Evolutionary conservation across 2,797 vertebrate species (phyloP), one percentile per base, ranked within the genome.

Genomic region (Perodicticus potto): DNA sequence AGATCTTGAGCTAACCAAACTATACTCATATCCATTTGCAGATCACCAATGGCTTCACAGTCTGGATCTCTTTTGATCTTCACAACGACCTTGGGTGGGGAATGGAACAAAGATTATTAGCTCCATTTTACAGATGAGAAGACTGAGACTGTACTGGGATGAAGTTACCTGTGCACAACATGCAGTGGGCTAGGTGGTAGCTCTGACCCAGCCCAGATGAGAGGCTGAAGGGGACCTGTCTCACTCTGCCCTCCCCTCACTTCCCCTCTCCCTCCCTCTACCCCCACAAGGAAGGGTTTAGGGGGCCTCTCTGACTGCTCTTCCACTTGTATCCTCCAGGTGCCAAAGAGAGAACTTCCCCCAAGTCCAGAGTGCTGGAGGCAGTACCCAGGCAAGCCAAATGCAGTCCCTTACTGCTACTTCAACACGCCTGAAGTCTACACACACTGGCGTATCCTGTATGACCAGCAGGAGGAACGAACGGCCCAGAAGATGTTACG

Each of bases 311-410:
- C 43, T 70, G 67, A 92, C 72, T n/a, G 27, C 63, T 91, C 59
- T 81, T 74, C 37, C 65, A 77, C 49, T 91, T 27, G 16, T 32
- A 69, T 25, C 22, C 27, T 43, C 61, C 65, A 97, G 96, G 0
- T 40, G 8, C 91, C 95, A 82, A 97, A 91, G 57, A 96, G 97
- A 73, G 89, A 93, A 74, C 49, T 84, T 19, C 97, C 97, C 49
- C 97, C 94, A n/a, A 95, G 81, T 76, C 97, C 96, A 0, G 96
- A 96, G 72, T 7, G 25, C 93, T 97, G 97, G 96, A 86, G 95
- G 84, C n/a, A 65, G 57, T 76, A 93, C 40, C 81, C 76, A 0
- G 84, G 72, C 76, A 91, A 67, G 69, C 67, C 93, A 8, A 8
- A 61, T 1, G 23, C 89, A 0, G 25, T 69, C 10, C 91, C 96